Conservation (phyloP, 2,113 vertebrate genomes). For the Mola mola region DNA sequence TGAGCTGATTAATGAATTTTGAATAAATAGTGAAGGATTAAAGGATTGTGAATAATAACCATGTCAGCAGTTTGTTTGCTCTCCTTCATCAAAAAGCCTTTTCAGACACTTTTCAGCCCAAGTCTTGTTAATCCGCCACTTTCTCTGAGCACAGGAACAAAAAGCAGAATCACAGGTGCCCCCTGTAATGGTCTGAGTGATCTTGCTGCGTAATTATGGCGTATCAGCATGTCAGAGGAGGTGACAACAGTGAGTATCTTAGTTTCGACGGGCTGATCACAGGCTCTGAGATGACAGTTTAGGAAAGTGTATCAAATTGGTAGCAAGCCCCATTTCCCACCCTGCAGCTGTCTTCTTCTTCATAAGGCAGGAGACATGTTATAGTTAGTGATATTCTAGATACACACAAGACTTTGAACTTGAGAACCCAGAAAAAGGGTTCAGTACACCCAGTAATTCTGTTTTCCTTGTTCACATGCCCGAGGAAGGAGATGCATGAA, state of each 20-base stretch:
- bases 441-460: too few relatives aligned
- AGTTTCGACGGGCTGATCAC: conserved; percentile 5
- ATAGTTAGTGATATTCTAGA: not conserved
- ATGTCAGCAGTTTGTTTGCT: conserved; percentile 16
- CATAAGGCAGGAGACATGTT: not conserved
- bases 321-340: too few relatives aligned
- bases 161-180: conserved; percentile 15
- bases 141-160: conserved; percentile 19
- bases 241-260: conserved; percentile 4
- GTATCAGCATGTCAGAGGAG: not conserved
- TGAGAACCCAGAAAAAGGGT: too few relatives aligned
- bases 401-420: too few relatives aligned
- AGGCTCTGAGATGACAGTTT: not conserved
- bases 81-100: conserved; percentile 11
- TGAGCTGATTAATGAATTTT: too few relatives aligned
- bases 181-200: too few relatives aligned
- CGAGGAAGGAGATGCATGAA: too few relatives aligned
- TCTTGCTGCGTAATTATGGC: not conserved
- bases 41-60: not conserved
- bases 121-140: conserved; percentile 13
- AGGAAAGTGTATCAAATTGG: not conserved
- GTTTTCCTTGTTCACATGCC: too few relatives aligned
- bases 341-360: not conserved
- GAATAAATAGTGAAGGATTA: too few relatives aligned
- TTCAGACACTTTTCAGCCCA: conserved; percentile 2